phyloP scores from a whole-genome alignment of 2,797 vertebrate genomes.

The Cirrhinus molitorella region DNA sequence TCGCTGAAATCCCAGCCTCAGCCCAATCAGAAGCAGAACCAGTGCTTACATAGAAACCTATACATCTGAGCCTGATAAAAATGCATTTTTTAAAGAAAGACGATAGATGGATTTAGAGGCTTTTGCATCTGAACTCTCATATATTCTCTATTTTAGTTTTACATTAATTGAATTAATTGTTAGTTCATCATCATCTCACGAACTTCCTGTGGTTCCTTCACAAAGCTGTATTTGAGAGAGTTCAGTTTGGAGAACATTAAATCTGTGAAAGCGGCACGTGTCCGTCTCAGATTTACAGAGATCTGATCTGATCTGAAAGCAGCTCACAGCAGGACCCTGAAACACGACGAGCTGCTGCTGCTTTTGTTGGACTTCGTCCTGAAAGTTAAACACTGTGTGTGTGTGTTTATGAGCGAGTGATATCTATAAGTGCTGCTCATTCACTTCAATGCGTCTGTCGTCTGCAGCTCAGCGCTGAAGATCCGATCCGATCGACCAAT shows the following conservation, averaged over 20 bases:
- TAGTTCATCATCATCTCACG: too few species aligned
- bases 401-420: not conserved
- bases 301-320: not conserved
- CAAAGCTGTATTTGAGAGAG: too few species aligned
- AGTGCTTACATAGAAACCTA: too few species aligned
- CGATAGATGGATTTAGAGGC: too few species aligned
- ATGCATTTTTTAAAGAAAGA: too few species aligned
- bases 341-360: not conserved
- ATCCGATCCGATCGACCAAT: not conserved
- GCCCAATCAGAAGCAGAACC: too few species aligned
- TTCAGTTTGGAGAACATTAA: not conserved
- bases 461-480: not conserved
- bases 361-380: conserved; percentile 32
- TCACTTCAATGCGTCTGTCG: not conserved
- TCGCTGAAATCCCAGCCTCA: too few species aligned
- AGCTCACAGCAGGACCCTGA: not conserved
- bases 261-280: not conserved
- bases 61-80: too few species aligned
- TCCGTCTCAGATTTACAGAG: not conserved
- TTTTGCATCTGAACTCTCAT: too few species aligned
- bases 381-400: not conserved
- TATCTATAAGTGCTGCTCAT: not conserved
- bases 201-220: too few species aligned
- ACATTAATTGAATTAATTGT: too few species aligned
- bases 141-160: too few species aligned